phyloP scores from a whole-genome alignment of 2,888 invertebrate genomes.

The Meghimatium bilineatum region DNA sequence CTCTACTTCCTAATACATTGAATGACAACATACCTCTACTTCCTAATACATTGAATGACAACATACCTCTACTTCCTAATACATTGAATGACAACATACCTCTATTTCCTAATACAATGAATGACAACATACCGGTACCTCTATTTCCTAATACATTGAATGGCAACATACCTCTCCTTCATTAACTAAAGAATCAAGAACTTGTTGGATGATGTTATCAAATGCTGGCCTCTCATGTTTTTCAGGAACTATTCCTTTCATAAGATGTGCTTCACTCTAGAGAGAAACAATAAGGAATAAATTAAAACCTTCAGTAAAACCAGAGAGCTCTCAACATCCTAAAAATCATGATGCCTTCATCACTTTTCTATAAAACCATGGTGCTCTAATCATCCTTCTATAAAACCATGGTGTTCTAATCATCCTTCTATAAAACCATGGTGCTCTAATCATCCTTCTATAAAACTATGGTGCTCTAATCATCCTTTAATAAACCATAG shows the following conservation, averaged over 20 bases:
- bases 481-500: too few species aligned
- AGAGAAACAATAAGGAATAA: background rate
- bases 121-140: too few species aligned
- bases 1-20: background rate
- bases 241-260: constrained; percentile 89
- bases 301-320: too few species aligned
- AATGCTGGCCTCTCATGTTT: constrained; percentile 89
- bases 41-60: background rate
- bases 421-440: too few species aligned
- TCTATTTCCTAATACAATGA: background rate
- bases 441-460: too few species aligned
- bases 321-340: too few species aligned
- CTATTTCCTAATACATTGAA: background rate
- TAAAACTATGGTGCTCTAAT: too few species aligned
- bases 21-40: too few species aligned
- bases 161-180: constrained; percentile 85
- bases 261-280: constrained; percentile 86
- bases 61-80: background rate
- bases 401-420: too few species aligned
- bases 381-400: too few species aligned
- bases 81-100: background rate
- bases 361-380: too few species aligned
- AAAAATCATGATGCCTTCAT: too few species aligned
- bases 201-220: constrained; percentile 88
- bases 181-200: constrained; percentile 88